phyloP scores from a whole-genome alignment of 1,140 invertebrate genomes.

The Heliothis virescens region DNA sequence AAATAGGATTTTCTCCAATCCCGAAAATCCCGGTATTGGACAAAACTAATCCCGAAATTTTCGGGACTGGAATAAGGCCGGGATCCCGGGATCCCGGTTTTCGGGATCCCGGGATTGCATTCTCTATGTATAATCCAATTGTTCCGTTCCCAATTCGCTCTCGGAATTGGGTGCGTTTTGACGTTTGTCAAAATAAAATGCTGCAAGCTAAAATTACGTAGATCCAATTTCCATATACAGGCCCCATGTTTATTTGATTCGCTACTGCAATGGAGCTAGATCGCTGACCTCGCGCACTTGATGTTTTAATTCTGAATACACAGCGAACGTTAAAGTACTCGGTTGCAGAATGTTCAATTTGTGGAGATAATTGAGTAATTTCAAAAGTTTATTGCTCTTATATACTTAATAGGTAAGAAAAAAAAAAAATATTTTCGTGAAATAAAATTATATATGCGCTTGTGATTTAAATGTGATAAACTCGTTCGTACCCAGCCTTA shows the following conservation, averaged over 20 bases:
- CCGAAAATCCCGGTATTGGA: no score
- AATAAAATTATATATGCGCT: no score
- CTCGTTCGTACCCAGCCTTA: not conserved
- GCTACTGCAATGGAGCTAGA: not conserved
- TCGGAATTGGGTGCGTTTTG: constrained; percentile 10
- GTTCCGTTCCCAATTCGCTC: not conserved
- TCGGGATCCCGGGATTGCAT: no score
- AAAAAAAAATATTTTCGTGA: no score
- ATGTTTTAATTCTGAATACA: constrained; percentile 11
- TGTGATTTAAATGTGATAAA: not conserved
- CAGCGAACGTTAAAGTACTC: not conserved
- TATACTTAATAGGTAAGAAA: no score
- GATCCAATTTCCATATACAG: constrained; percentile 13
- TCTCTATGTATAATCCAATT: not conserved
- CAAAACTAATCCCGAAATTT: no score
- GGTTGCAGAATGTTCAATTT: not conserved
- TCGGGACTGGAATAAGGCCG: no score
- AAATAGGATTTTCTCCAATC: no score
- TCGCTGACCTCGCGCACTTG: not conserved
- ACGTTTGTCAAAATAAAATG: constrained; percentile 24
- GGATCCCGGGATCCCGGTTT: no score
- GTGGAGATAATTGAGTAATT: not conserved
- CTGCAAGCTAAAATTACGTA: constrained; percentile 11
- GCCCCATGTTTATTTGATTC: constrained; percentile 22
- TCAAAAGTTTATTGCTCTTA: no score